phyloP scores from a whole-genome alignment of 30 jellyfish, hydroid and myxozoan species.

The Chironex yamaguchii region DNA sequence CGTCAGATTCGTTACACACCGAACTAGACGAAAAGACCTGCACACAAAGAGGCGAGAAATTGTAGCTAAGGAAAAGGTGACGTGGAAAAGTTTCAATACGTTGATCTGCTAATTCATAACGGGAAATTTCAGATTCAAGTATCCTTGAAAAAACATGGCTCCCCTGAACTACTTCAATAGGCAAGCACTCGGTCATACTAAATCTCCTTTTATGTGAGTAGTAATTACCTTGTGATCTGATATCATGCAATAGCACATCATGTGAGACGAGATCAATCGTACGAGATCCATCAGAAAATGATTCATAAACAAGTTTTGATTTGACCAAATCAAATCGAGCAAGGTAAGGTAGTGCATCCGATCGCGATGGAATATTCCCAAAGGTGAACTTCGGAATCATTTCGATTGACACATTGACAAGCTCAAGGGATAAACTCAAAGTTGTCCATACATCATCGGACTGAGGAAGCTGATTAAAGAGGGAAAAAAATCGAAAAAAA shows the following conservation, averaged over 20 bases:
- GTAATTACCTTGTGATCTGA: slow-evolving; percentile 64
- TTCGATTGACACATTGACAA: slow-evolving; percentile 90
- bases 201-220: no score
- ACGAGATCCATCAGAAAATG: slow-evolving; percentile 97
- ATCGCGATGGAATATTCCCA: slow-evolving; percentile 67
- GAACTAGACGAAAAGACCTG: no score
- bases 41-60: no score
- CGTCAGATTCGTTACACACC: no score
- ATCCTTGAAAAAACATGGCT: no score
- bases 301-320: slow-evolving; percentile 86
- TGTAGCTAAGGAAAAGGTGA: no score
- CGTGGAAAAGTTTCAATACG: no score
- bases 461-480: slow-evolving; percentile 74
- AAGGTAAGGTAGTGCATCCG: slow-evolving; percentile 65
- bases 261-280: slow-evolving; percentile 94
- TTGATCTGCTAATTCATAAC: neutral
- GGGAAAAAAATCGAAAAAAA: no score
- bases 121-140: no score
- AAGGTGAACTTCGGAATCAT: slow-evolving; percentile 89
- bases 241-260: slow-evolving; percentile 93
- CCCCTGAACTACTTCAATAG: no score
- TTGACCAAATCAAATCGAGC: slow-evolving; percentile 88
- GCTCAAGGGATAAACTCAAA: slow-evolving; percentile 79
- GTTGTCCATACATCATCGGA: slow-evolving; percentile 96
- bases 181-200: no score